Base-by-base conservation (phyloP, 2,888 invertebrate genomes). In the Scaptomyza parva region DNA sequence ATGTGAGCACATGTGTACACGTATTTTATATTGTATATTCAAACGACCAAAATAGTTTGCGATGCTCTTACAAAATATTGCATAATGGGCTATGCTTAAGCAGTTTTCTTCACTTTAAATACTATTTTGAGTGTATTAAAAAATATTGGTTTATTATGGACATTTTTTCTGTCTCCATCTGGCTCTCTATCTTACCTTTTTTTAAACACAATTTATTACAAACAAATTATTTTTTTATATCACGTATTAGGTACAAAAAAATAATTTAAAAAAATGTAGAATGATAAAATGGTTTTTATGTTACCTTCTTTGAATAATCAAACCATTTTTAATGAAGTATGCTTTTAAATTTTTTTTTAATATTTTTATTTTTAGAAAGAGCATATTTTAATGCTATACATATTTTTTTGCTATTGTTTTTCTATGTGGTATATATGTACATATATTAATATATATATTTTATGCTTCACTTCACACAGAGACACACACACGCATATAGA, bases 381-480 rank as follows among this genome's bases (percentile, higher is more conserved):
- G 70, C 45, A 74, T 74, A 1, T 40, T 1, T 7, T 7, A 40
- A 6, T 60, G 41, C 20, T 40, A 30, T 52, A 7, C 8, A 33
- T 17, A n/a, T 52, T 7, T 22, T 7, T 7, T 28, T 2, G 6
- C 5, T 37, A 26, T 66, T 40, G 40, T 37, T 48, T 50, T 55
- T 14, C 30, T 45, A 26, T 59, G 8, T 57, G 18, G 8, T 59
- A 22, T 65, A 65, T 63, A 58, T 64, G 71, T 83, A 22, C 65
- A 62, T 63, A 60, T 64, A 74, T 83, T 78, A 84, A 84, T 77
- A 72, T 78, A 72, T 78, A 86, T 81, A 86, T 86, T 84, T 86
- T 79, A 77, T 70, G 77, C 77, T 73, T 81, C 75, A 86, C 52
- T 73, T 67, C 44, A 55, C 30, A 26, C 40, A 51, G 20, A 48